These are phyloP conservation scores for Aquatica leii DNA, from an alignment of 2,888 invertebrate species.

Conservation along the genomic window DNA sequence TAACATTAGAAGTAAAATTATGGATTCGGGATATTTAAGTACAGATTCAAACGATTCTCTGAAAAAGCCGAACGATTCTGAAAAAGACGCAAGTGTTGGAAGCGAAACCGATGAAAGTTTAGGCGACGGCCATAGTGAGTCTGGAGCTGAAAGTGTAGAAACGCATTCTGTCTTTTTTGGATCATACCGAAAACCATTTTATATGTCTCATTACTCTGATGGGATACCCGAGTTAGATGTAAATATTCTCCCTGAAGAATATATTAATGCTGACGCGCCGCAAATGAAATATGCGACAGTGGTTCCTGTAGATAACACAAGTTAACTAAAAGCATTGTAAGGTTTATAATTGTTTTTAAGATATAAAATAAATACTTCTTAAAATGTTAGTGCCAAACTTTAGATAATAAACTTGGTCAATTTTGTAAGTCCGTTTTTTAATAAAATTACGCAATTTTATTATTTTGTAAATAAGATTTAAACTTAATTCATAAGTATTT, in stretches of 20 bases:
- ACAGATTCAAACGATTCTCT: slow-evolving; percentile 77
- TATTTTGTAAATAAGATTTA: too few species aligned
- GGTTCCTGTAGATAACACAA: slow-evolving; percentile 45
- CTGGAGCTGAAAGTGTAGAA: slow-evolving; percentile 86
- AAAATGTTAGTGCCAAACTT: too few species aligned
- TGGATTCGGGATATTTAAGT: slow-evolving; percentile 87
- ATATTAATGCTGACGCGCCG: slow-evolving; percentile 60
- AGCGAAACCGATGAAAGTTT: slow-evolving; percentile 80
- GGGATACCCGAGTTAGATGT: slow-evolving; percentile 52
- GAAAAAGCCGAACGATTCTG: slow-evolving; percentile 59
- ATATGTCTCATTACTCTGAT: slow-evolving; percentile 54
- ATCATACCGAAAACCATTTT: slow-evolving; percentile 66
- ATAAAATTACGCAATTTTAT: too few species aligned
- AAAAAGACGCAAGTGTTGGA: slow-evolving; percentile 58
- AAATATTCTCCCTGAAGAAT: too few species aligned
- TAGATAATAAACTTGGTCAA: too few species aligned
- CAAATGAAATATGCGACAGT: slow-evolving; percentile 62
- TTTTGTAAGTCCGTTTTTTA: too few species aligned
- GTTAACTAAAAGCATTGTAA: slow-evolving; percentile 12
- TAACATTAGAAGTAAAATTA: slow-evolving; percentile 49
- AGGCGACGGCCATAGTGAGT: slow-evolving; percentile 84
- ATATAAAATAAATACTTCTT: too few species aligned
- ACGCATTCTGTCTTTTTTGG: slow-evolving; percentile 89
- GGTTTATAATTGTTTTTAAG: slow-evolving; percentile 23
- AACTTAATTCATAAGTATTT: too few species aligned